Base-by-base conservation (phyloP, 2,888 invertebrate genomes). In the Limnephilus rhombicus region DNA sequence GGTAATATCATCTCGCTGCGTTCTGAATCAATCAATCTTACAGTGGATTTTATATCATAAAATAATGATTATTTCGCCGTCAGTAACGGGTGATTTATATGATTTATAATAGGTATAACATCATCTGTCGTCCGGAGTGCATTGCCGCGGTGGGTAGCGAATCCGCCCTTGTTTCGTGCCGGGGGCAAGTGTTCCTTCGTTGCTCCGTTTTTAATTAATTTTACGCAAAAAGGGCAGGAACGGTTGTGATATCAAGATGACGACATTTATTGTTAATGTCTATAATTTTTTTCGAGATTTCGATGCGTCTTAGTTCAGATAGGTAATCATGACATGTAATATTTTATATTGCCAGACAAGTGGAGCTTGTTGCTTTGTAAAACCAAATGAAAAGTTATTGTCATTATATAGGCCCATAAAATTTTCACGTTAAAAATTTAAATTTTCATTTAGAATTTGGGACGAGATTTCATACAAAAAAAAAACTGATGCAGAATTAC, bases 1-100 rank as follows among this genome's bases (percentile, higher is more conserved):
- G 82, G 34, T 34, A 37, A 4, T 34, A 31, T 83, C 82, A 83
- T 83, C 34, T 83, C 82, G 82, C 34, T 83, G 15, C 83, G 83
- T 83, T 83, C 37, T 83, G 83, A 83, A 83, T 83, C 83, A 37
- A 83, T 83, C 83, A 83, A 83, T 83, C 83, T 83, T 83, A 24
- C 37, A 1, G 31, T 11, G 37, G 37, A 83, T 83, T 83, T 83
- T 34, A 34, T 83, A 83, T 34, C 24, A 68, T 68, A 68, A 68
- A 68, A 68, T 31, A 68, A 68, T 31, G 41, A 83, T 83, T 83
- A 83, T 83, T 83, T n/a, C 34, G 37, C 68, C 68, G 68, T 68
- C 83, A 83, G 31, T 34, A 41, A 34, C 24, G 37, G 83, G 83
- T 83, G 83, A 83, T 83, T 83, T 83, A 83, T 83, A 68, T 83